These are phyloP conservation scores for Proales similis DNA, from an alignment of 1,140 invertebrate genomes.

Conservation along the genomic window DNA sequence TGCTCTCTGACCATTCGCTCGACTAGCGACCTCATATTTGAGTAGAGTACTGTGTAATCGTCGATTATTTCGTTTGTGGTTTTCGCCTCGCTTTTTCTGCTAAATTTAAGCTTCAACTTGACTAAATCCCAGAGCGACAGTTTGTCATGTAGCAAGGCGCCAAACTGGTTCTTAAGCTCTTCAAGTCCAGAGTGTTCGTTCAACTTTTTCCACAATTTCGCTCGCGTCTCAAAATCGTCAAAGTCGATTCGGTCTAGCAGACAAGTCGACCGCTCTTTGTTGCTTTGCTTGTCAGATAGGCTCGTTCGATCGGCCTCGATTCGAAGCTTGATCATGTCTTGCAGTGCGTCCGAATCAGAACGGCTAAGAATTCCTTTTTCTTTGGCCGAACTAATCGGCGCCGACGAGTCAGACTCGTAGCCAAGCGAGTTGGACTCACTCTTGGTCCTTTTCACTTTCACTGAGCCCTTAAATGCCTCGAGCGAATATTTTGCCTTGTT, in stretches of 20 bases:
- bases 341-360: slow-evolving; percentile 18
- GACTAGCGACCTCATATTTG: slow-evolving; percentile 16
- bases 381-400: neutral
- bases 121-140: slow-evolving; percentile 36
- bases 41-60: slow-evolving; percentile 23
- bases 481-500: too few relatives aligned
- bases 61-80: slow-evolving; percentile 35
- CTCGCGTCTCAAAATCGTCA: neutral
- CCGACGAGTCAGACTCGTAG: neutral
- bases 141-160: slow-evolving; percentile 23
- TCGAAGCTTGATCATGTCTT: slow-evolving; percentile 26
- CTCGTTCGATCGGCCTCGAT: slow-evolving; percentile 6
- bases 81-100: slow-evolving; percentile 12
- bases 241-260: too few relatives aligned
- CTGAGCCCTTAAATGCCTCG: slow-evolving; percentile 5
- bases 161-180: slow-evolving; percentile 24
- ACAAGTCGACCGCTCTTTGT: too few relatives aligned
- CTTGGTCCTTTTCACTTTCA: neutral
- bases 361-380: neutral
- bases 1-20: slow-evolving; percentile 27
- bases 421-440: neutral
- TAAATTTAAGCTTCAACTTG: slow-evolving; percentile 16
- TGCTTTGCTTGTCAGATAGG: neutral
- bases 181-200: slow-evolving; percentile 10
- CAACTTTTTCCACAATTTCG: slow-evolving; percentile 23